phyloP scores from a whole-genome alignment of 2,113 vertebrate species.

The Perccottus glenii region DNA sequence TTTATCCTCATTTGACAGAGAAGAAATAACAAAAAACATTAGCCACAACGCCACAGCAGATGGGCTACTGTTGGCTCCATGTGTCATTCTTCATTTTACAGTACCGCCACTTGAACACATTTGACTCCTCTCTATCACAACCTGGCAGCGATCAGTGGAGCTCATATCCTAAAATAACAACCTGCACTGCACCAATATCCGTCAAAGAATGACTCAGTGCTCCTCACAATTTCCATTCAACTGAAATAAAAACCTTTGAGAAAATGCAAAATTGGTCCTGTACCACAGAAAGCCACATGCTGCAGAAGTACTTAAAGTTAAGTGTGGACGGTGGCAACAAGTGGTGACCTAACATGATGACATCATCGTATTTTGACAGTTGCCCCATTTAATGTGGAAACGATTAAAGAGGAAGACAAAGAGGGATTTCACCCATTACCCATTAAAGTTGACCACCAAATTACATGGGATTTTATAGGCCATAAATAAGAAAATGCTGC shows the following conservation, averaged over 20 bases:
- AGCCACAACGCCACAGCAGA: constrained; percentile 52
- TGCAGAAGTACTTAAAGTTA: constrained; percentile 37
- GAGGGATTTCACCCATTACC: constrained; percentile 75
- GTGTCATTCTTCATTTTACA: constrained; percentile 56
- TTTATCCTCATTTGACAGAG: constrained; percentile 51
- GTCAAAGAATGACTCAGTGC: constrained; percentile 38
- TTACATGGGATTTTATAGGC: constrained; percentile 76
- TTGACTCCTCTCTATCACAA: constrained; percentile 7
- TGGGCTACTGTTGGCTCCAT: constrained; percentile 42
- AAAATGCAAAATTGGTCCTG: not conserved
- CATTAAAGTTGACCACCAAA: constrained; percentile 79
- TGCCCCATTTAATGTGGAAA: constrained; percentile 73
- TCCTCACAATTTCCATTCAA: constrained; percentile 35
- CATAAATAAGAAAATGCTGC: constrained; percentile 76
- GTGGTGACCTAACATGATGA: constrained; percentile 66
- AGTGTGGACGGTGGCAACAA: constrained; percentile 58
- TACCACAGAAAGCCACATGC: constrained; percentile 15
- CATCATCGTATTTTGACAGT: constrained; percentile 75
- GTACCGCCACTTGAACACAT: constrained; percentile 16
- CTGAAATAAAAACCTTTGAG: constrained; percentile 19
- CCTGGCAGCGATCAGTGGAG: constrained; percentile 27
- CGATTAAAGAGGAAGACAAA: constrained; percentile 75
- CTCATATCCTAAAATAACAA: constrained; percentile 28
- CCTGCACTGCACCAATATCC: constrained; percentile 38
- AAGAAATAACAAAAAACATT: constrained; percentile 51